phyloP scores from a whole-genome alignment of 2,113 vertebrate species.

The Oostethus manadensis region DNA sequence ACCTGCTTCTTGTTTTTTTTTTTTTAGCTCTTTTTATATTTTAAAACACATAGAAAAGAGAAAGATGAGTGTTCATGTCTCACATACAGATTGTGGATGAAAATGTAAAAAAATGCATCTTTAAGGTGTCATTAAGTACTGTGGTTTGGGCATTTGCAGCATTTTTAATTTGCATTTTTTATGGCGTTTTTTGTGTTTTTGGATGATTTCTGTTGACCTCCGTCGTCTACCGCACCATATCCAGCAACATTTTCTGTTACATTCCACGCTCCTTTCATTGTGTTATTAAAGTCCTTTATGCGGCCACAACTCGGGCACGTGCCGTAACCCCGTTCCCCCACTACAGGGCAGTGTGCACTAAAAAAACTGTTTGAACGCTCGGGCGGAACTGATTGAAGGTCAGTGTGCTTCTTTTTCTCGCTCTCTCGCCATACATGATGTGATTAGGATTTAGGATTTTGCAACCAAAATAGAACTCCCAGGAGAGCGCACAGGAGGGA shows the following conservation, averaged over 20 bases:
- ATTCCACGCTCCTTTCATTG: conserved; percentile 28
- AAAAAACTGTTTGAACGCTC: conserved; percentile 6
- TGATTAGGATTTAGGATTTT: conserved; percentile 44
- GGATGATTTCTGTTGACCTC: no score
- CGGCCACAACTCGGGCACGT: conserved; percentile 5
- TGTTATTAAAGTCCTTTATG: conserved; percentile 22
- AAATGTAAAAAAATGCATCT: no score
- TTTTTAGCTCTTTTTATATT: no score
- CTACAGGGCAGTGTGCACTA: conserved; percentile 47
- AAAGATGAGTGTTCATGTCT: no score
- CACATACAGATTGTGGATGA: no score
- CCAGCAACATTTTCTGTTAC: conserved; percentile 40
- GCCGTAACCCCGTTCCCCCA: conserved; percentile 43
- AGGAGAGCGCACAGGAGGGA: conserved; percentile 13
- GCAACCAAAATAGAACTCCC: conserved; percentile 38
- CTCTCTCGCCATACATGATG: conserved; percentile 33
- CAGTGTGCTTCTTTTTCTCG: conserved; percentile 40
- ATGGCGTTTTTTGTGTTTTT: no score
- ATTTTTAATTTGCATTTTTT: no score
- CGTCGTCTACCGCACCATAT: background rate
- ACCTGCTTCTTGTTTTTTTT: no score
- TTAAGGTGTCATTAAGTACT: no score
- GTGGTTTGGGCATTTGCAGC: no score
- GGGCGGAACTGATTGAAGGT: conserved; percentile 60
- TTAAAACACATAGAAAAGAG: no score